Base-by-base conservation (phyloP, 2,113 vertebrate genomes). In the Tachycineta bicolor region DNA sequence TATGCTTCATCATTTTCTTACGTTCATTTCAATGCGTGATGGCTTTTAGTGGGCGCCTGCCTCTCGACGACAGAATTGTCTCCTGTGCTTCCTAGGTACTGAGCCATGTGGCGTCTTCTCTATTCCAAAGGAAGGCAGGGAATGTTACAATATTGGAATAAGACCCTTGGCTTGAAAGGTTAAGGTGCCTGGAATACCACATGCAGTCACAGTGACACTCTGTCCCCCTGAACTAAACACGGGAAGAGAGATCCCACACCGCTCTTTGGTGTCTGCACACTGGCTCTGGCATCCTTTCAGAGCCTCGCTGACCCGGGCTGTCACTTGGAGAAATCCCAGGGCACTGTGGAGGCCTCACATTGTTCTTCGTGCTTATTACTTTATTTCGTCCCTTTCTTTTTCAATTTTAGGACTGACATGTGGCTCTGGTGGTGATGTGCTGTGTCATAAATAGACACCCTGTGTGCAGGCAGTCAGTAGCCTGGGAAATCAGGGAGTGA, bases 321-420 rank as follows among this genome's bases (percentile, higher is more conserved):
- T 91, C 93, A 94, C 73, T 53, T 59, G 23, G 17, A 64, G 89
- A 89, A 95, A 79, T 93, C 87, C 77, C 83, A 91, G 46, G 69
- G 39, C 25, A 65, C 34, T 2, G 5, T n/a, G 49, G 14, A 70
- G 89, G 33, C 41, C n/a, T 93, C 69, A 18, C 41, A 3, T 84
- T 94, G 76, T 91, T 94, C 68, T 90, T 89, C 49, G 33, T 76
- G 65, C 37, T 82, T 84, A 70, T 95, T 78, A n/a, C 83, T 93
- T 93, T 91, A 33, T 84, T 92, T 96, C n/a, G 2, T 46, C 29
- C 77, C 89, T 87, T 94, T 90, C 88, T 80, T 82, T 91, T 96
- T 65, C 81, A 82, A 20, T 96, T 93, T 52, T 55, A 69, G 62
- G 33, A 33, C 89, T 96, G 89, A 87, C 65, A 21, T 19, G 20